These are phyloP conservation scores for Catocala fraxini DNA, from an alignment of 2,888 invertebrate genomes.

Conservation along the genomic window DNA sequence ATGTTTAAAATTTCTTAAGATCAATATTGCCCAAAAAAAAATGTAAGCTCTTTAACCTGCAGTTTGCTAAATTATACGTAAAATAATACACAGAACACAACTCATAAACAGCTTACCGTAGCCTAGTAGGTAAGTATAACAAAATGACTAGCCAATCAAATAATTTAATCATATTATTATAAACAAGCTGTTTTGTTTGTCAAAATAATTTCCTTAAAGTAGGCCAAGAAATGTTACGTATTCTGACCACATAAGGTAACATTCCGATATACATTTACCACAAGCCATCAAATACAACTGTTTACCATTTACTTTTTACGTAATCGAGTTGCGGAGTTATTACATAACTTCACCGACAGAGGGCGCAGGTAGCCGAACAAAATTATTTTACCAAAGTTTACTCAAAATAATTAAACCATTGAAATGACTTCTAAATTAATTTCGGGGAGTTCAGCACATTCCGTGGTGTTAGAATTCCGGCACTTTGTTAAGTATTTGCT, in stretches of 20 bases:
- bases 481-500: constrained; percentile 24
- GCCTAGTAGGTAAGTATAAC: too few relatives aligned
- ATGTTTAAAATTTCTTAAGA: too few relatives aligned
- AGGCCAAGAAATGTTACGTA: too few relatives aligned
- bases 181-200: too few relatives aligned
- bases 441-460: constrained; percentile 46
- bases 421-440: constrained; percentile 63
- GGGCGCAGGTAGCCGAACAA: constrained; percentile 40
- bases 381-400: constrained; percentile 41
- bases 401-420: constrained; percentile 54
- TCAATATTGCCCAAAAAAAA: too few relatives aligned
- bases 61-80: too few relatives aligned
- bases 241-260: neutral
- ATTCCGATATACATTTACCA: constrained; percentile 13
- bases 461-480: constrained; percentile 36
- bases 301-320: constrained; percentile 23
- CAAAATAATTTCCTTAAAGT: too few relatives aligned
- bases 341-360: constrained; percentile 28
- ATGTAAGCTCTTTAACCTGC: too few relatives aligned
- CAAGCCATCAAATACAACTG: constrained; percentile 21
- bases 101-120: too few relatives aligned
- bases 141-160: too few relatives aligned
- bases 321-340: constrained; percentile 24
- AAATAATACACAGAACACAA: too few relatives aligned
- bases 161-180: too few relatives aligned